Evolutionary conservation across 2,797 vertebrate species (phyloP).

Genomic region (Cirrhinus mrigala): DNA sequence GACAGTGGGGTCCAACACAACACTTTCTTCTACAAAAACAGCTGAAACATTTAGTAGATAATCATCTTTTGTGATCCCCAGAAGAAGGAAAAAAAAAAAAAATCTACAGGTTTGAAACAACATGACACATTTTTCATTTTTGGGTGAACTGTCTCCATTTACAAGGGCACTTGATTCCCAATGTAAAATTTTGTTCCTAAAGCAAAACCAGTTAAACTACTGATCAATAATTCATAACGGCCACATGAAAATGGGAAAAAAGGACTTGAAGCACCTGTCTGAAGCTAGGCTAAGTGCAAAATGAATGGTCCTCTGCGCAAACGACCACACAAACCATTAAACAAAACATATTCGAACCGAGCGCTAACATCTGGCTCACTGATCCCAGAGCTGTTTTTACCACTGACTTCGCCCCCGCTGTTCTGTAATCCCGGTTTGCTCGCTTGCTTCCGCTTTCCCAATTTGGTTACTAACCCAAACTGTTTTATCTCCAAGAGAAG

Average conservation of each 20-base stretch:
- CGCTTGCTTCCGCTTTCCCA: slow-evolving; percentile 55
- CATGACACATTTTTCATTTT: neutral
- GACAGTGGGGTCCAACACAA: neutral
- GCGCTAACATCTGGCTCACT: slow-evolving; percentile 34
- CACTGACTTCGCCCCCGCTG: slow-evolving; percentile 26
- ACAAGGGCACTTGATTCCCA: neutral
- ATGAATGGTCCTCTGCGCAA: slow-evolving; percentile 1
- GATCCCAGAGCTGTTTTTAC: slow-evolving; percentile 44
- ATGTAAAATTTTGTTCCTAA: neutral
- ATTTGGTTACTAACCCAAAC: slow-evolving; percentile 68
- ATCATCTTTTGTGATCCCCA: neutral
- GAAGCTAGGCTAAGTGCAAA: slow-evolving; percentile 3
- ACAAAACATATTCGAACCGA: slow-evolving; percentile 14
- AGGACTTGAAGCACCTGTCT: slow-evolving; percentile 8
- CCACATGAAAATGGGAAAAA: neutral
- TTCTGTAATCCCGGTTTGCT: slow-evolving; percentile 60
- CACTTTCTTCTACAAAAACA: neutral
- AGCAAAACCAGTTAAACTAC: slow-evolving; percentile 2
- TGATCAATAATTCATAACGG: slow-evolving; percentile 6
- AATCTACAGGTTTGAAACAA: neutral
- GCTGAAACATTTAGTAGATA: neutral
- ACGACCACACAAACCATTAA: slow-evolving; percentile 14
- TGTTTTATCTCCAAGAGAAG: slow-evolving; percentile 66
- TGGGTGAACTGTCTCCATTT: neutral
- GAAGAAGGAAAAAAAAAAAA: neutral